Evolutionary conservation across 1,140 invertebrate species (phyloP), one percentile per base, ranked within the genome.

Genomic region (Pemphigus obesinymphae): DNA sequence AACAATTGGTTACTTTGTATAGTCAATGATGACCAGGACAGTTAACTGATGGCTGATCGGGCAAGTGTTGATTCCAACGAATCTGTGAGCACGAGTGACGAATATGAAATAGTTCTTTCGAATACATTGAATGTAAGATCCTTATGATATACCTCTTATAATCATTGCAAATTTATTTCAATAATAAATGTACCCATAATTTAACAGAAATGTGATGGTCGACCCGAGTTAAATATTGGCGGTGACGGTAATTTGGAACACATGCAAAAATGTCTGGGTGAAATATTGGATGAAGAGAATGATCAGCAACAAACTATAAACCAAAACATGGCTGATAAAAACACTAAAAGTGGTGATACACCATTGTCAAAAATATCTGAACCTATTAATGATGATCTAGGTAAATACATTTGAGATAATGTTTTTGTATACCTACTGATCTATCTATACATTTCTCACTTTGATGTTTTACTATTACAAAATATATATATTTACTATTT

Each of bases 81-180:
- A 89, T 95, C 94, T 83, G 88, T 92, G 85, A 91, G 92, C 73
- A 94, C 92, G 53, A 94, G 92, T 86, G 94, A 95, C 83, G 94
- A 95, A 86, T 95, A 93, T 88, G 93, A 95, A 88, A 92, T 95
- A 86, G 90, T 95, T 40, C 89, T 88, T 82, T 87, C 86, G 17
- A 87, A 86, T 26, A 88, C 89, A 82, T 58, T 81, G 26, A 29
- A 34, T 68, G 37, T 58, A 83, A 43, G 37, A 50, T 37, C n/a
- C 3, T 11, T 63, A 11, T 26, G 2, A 29, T 17, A 23, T 81
- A 11, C 5, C 43, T 45, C 5, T 11, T 45, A 45, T 45, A 45
- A 11, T 3, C 26, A 66, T 34, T 55, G 5, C 17, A 29, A 45
- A 61, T 72, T n/a, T 58, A 7, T 68, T 29, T n/a, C 17, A 31